Conservation (phyloP, 2,113 vertebrate species). For the Odontesthes bonariensis region DNA sequence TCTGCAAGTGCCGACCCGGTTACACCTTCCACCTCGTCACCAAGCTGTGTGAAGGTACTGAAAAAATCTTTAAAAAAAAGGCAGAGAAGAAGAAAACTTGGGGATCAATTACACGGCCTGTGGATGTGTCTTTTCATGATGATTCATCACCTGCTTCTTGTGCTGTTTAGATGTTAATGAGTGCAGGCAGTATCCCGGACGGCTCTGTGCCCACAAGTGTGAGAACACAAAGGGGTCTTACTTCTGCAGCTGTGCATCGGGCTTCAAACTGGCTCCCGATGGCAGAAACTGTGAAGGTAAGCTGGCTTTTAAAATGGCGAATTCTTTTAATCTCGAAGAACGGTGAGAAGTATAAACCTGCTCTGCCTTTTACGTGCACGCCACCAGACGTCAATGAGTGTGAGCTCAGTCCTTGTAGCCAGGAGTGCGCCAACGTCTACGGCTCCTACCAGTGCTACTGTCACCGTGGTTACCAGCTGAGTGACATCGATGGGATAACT, state of each 20-base stretch:
- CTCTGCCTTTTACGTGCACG: background rate
- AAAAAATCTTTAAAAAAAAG: background rate
- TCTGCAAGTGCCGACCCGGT: slow-evolving; percentile 89
- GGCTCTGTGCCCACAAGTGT: slow-evolving; percentile 93
- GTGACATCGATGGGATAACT: slow-evolving; percentile 88
- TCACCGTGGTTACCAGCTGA: slow-evolving; percentile 92
- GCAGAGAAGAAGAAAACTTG: no score
- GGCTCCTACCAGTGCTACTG: slow-evolving; percentile 97
- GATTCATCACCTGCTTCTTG: background rate
- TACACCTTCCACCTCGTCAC: slow-evolving; percentile 89
- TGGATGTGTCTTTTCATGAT: background rate
- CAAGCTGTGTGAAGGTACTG: slow-evolving; percentile 88
- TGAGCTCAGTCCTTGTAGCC: slow-evolving; percentile 88
- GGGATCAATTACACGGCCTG: no score
- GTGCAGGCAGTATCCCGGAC: slow-evolving; percentile 86
- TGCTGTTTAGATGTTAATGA: slow-evolving; percentile 89
- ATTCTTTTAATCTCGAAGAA: background rate
- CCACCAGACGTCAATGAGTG: slow-evolving; percentile 89
- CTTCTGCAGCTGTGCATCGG: slow-evolving; percentile 88
- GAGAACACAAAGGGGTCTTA: slow-evolving; percentile 93
- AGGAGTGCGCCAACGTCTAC: slow-evolving; percentile 92
- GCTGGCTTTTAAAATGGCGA: background rate
- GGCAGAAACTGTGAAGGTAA: slow-evolving; percentile 91
- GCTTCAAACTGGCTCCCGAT: slow-evolving; percentile 89
- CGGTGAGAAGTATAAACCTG: no score